These are phyloP conservation scores for Crambe crambe DNA, from an alignment of 37 sponge, comb jelly and placozoan genomes.

Conservation along the genomic window DNA sequence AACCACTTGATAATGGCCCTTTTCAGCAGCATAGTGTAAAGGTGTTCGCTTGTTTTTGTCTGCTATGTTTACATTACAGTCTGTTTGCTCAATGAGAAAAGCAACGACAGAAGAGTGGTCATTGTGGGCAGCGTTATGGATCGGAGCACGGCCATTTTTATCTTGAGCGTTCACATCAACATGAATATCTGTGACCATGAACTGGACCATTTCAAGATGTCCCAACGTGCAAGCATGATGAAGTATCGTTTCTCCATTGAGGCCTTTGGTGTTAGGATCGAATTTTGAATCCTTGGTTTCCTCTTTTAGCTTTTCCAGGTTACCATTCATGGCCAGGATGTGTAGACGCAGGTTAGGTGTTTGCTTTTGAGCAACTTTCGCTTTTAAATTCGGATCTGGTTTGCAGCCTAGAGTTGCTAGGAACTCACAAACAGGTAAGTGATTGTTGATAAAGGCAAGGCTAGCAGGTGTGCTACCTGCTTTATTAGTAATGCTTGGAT, in stretches of 20 bases:
- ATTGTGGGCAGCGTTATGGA: conserved; percentile 41
- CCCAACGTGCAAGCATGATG: conserved; percentile 48
- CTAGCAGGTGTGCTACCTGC: neutral
- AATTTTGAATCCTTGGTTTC: neutral
- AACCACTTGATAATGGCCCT: conserved; percentile 27
- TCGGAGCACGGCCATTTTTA: conserved; percentile 29
- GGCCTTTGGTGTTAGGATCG: conserved; percentile 19
- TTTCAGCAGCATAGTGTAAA: conserved; percentile 29
- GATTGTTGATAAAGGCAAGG: neutral
- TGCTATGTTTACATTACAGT: conserved; percentile 16
- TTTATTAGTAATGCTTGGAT: conserved; percentile 3
- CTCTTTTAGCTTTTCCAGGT: conserved; percentile 11
- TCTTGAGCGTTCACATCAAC: conserved; percentile 9
- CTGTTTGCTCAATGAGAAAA: neutral
- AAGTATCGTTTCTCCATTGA: conserved; percentile 33
- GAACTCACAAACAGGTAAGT: neutral
- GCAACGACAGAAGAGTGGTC: conserved; percentile 29
- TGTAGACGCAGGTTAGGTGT: neutral
- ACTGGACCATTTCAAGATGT: conserved; percentile 31
- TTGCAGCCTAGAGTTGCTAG: neutral
- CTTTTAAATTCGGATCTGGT: neutral
- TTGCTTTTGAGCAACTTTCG: neutral
- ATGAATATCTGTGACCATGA: conserved; percentile 33
- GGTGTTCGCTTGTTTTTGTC: conserved; percentile 32
- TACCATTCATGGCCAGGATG: conserved; percentile 13